Evolutionary conservation across 2,113 vertebrate genomes (phyloP).

Genomic region (Zapus hudsonius): DNA sequence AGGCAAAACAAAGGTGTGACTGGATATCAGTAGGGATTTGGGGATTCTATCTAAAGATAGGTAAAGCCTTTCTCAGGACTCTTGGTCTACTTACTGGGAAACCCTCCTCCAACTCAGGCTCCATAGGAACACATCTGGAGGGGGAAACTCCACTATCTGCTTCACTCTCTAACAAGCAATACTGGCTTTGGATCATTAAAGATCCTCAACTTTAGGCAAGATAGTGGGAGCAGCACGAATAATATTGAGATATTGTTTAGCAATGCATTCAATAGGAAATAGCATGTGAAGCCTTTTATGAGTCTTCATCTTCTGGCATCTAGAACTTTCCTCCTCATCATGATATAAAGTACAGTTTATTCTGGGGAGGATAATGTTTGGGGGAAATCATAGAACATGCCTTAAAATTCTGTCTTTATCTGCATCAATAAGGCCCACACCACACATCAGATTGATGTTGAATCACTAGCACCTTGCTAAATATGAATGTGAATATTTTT

Average conservation of each 20-base stretch:
- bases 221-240: background rate
- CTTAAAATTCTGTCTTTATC: background rate
- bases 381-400: background rate
- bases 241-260: slow-evolving; percentile 2
- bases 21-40: background rate
- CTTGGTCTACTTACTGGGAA: slow-evolving; percentile 4
- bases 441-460: background rate
- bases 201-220: background rate
- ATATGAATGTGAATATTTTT: slow-evolving; percentile 11
- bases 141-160: background rate
- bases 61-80: background rate
- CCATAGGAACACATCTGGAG: background rate
- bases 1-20: slow-evolving; percentile 11
- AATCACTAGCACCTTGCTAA: background rate
- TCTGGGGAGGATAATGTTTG: background rate
- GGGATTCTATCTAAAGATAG: background rate
- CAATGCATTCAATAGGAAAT: background rate
- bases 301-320: background rate
- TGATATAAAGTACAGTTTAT: slow-evolving; percentile 9
- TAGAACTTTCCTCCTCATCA: background rate
- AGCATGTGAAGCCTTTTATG: background rate
- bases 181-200: background rate
- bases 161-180: background rate
- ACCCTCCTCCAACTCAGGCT: background rate
- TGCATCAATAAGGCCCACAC: background rate